A percentile compares a stretch with the other conserved stretches of the same genome.
phyloP scores from a whole-genome alignment of 2,797 vertebrate species.

The Paramormyrops hopkinsi region DNA sequence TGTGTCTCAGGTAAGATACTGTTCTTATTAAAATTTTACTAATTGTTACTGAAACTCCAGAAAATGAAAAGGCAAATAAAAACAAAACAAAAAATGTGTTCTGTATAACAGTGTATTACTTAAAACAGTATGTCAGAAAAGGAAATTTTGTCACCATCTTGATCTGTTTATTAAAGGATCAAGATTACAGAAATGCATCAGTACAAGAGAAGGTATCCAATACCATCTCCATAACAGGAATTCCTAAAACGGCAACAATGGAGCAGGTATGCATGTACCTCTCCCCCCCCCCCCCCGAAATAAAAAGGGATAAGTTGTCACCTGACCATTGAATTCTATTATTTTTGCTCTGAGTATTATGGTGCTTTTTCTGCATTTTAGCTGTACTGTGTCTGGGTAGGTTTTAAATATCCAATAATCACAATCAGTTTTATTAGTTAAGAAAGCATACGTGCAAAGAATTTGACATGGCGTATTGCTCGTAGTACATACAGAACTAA shows the following conservation, averaged over 20 bases:
- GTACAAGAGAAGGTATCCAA: slow-evolving; percentile 81
- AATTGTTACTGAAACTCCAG: background rate
- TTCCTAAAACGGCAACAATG: slow-evolving; percentile 89
- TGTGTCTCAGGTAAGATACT: slow-evolving; percentile 57
- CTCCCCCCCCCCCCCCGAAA: background rate
- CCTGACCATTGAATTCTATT: background rate
- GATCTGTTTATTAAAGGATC: slow-evolving; percentile 54
- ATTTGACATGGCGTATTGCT: background rate
- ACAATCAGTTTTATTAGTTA: background rate
- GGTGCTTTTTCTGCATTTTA: background rate
- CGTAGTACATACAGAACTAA: background rate
- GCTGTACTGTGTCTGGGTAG: background rate
- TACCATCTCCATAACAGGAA: slow-evolving; percentile 81
- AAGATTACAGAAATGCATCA: slow-evolving; percentile 67
- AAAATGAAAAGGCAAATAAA: background rate
- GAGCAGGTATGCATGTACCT: slow-evolving; percentile 73
- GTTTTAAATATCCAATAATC: background rate
- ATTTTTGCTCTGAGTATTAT: background rate
- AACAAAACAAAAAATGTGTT: background rate
- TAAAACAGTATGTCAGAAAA: background rate
- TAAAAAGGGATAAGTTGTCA: background rate
- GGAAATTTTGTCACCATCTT: background rate
- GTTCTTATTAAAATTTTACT: background rate
- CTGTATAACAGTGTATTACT: background rate
- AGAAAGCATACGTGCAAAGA: background rate